Conservation (phyloP, 1,140 invertebrate genomes). For the Liolophura sinensis region DNA sequence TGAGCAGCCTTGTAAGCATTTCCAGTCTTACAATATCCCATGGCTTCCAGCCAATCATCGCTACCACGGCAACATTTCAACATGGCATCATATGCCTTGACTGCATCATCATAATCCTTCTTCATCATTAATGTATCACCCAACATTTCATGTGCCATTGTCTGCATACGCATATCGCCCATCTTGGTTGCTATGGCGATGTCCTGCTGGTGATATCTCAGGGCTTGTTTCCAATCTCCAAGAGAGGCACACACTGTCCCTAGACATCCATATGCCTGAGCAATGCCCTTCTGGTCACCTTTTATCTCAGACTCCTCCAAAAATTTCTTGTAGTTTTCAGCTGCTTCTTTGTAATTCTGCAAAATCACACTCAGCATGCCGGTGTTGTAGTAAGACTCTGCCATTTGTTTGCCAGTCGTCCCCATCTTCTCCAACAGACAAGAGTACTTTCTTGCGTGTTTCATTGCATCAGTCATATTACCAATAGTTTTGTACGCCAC, state of each 20-base stretch:
- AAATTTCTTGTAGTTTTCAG: conserved; percentile 43
- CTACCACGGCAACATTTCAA: conserved; percentile 25
- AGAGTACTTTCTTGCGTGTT: conserved; percentile 43
- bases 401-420: conserved; percentile 26
- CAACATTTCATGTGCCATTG: conserved; percentile 44
- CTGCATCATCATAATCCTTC: conserved; percentile 38
- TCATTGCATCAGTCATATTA: conserved; percentile 41
- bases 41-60: conserved; percentile 32
- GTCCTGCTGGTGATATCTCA: conserved; percentile 49
- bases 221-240: conserved; percentile 38
- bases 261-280: conserved; percentile 51
- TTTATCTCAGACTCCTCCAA: conserved; percentile 33
- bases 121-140: conserved; percentile 47
- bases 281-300: conserved; percentile 38
- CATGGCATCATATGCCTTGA: conserved; percentile 34
- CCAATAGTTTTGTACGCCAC: conserved; percentile 54
- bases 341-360: conserved; percentile 43
- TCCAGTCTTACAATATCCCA: conserved; percentile 45
- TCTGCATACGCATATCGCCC: conserved; percentile 33
- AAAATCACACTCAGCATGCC: conserved; percentile 52
- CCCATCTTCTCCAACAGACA: conserved; percentile 33
- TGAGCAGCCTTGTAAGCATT: conserved; percentile 35
- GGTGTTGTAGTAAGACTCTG: conserved; percentile 47
- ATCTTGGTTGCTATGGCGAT: conserved; percentile 38
- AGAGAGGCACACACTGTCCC: conserved; percentile 46